A percentile compares a stretch with the other conserved stretches of the same genome.
phyloP scores from a whole-genome alignment of 2,113 vertebrate genomes.

The Galeopterus variegatus region DNA sequence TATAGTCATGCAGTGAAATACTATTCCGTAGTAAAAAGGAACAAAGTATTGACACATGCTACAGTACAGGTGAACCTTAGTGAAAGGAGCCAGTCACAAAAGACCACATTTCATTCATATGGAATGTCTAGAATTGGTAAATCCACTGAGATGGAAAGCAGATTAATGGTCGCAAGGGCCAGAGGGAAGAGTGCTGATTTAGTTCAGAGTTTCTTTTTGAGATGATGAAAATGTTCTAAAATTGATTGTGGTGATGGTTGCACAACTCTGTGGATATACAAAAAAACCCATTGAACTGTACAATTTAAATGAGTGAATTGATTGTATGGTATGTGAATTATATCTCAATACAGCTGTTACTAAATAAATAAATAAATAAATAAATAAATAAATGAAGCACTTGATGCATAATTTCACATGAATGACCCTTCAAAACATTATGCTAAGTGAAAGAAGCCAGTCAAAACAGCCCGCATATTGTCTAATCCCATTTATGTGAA shows the following conservation, averaged over 20 bases:
- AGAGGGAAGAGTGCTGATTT: background rate
- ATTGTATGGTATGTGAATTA: background rate
- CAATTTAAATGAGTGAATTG: background rate
- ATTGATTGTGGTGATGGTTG: background rate
- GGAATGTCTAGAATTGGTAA: background rate
- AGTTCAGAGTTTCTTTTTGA: background rate
- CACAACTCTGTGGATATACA: background rate
- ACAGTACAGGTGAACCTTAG: background rate
- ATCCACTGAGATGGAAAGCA: background rate
- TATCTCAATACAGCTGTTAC: background rate
- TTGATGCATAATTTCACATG: background rate
- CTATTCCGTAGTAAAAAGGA: background rate
- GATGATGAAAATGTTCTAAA: background rate
- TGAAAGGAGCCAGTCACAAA: background rate
- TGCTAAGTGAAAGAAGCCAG: background rate
- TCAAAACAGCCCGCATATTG: background rate
- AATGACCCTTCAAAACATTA: background rate
- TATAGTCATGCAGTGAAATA: background rate
- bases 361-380: background rate
- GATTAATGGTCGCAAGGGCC: background rate
- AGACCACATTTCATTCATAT: background rate
- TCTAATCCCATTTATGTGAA: background rate
- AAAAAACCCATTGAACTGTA: background rate
- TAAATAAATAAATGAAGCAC: background rate
- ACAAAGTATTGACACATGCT: background rate